Conservation (phyloP, 2,113 vertebrate genomes). For the Phaetusa simplex region DNA sequence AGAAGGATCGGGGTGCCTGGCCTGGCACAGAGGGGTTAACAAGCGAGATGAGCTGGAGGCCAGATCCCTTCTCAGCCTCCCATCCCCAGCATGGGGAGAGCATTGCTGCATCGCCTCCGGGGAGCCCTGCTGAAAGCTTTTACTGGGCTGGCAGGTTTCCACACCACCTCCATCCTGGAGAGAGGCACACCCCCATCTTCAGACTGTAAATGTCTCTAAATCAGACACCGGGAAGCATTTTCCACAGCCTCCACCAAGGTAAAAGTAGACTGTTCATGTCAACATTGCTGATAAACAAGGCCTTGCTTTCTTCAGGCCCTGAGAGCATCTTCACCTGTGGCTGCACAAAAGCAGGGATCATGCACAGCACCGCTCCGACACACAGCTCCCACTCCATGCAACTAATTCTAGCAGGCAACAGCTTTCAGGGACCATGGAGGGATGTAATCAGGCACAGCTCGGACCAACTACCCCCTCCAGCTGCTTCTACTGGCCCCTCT, state of each 20-base stretch:
- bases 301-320: rapidly evolving
- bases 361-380: rapidly evolving
- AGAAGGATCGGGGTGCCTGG: background rate
- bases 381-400: rapidly evolving
- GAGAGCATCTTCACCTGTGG: background rate
- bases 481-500: background rate
- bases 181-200: background rate
- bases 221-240: background rate
- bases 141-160: background rate
- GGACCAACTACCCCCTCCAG: background rate
- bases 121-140: constrained; percentile 43
- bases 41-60: background rate
- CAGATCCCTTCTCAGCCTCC: background rate
- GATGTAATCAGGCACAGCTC: background rate
- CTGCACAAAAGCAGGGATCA: background rate
- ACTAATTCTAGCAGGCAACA: rapidly evolving
- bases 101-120: background rate
- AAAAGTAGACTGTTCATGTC: background rate
- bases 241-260: background rate
- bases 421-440: background rate
- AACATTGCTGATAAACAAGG: background rate
- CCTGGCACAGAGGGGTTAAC: background rate
- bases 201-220: background rate
- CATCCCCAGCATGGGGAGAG: background rate
- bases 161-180: background rate